A percentile compares a stretch with the other conserved stretches of the same genome.
Evolutionary conservation across 2,888 invertebrate species (phyloP).

Genomic region (Caradrina clavipalpis): DNA sequence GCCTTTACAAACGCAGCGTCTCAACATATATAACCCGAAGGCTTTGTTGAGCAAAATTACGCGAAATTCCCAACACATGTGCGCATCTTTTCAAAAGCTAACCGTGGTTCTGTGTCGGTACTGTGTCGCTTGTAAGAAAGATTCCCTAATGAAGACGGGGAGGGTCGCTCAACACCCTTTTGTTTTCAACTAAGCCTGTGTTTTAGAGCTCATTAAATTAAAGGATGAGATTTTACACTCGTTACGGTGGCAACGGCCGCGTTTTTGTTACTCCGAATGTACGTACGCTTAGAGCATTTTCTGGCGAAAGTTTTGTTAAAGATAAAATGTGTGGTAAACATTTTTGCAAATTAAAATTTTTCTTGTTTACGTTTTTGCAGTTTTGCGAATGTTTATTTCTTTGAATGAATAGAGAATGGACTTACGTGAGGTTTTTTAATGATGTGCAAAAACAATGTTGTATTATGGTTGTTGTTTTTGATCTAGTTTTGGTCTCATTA

Average conservation of each 20-base stretch:
- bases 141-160: conserved; percentile 79
- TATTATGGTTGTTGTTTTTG: background rate
- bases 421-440: conserved; percentile 8
- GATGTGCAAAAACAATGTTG: background rate
- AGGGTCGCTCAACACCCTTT: conserved; percentile 79
- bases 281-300: conserved; percentile 57
- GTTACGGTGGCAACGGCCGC: conserved; percentile 68
- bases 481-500: background rate
- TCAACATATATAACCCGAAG: conserved; percentile 40
- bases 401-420: conserved; percentile 17
- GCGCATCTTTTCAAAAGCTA: conserved; percentile 63
- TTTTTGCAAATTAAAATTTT: conserved; percentile 48
- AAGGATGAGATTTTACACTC: conserved; percentile 82
- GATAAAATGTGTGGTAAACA: conserved; percentile 46
- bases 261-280: conserved; percentile 68
- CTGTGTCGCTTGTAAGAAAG: conserved; percentile 61
- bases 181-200: conserved; percentile 83
- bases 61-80: conserved; percentile 62
- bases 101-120: conserved; percentile 52
- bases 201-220: conserved; percentile 89
- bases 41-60: conserved; percentile 63
- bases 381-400: conserved; percentile 11
- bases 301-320: conserved; percentile 40
- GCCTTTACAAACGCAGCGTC: conserved; percentile 45
- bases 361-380: conserved; percentile 6